Conservation (phyloP, 2,888 invertebrate genomes). For the Choreutis nemorana region DNA sequence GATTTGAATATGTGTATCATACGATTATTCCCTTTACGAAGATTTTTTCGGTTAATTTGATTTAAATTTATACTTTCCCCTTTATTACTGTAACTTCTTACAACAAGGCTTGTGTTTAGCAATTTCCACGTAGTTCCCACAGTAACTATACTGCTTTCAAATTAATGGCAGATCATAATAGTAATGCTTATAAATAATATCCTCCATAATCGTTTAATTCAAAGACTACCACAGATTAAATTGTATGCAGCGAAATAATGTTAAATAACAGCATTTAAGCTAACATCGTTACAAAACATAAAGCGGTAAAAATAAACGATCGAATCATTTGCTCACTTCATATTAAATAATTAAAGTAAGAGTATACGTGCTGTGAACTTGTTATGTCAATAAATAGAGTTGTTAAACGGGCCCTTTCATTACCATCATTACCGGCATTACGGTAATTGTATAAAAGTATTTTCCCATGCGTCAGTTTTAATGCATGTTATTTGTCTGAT, state of each 20-base stretch:
- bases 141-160: too few species aligned
- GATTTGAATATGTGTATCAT: constrained; percentile 10
- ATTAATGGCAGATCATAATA: too few species aligned
- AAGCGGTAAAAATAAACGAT: constrained; percentile 17
- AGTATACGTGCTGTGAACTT: constrained; percentile 27
- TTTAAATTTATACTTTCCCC: too few species aligned
- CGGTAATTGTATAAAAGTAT: constrained; percentile 34
- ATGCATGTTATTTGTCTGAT: constrained; percentile 15
- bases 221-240: not conserved
- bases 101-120: too few species aligned
- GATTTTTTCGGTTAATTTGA: too few species aligned
- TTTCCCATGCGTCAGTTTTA: constrained; percentile 29
- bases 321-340: constrained; percentile 17
- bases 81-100: too few species aligned
- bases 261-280: constrained; percentile 21
- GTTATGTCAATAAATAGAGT: constrained; percentile 51
- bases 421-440: constrained; percentile 32
- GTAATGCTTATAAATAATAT: too few species aligned
- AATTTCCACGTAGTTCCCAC: too few species aligned
- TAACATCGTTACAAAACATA: constrained; percentile 24
- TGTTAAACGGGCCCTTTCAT: constrained; percentile 31
- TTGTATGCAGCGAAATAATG: constrained; percentile 13
- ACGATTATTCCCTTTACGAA: too few species aligned
- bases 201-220: too few species aligned
- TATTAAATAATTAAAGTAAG: constrained; percentile 28